Base-by-base conservation (phyloP, 2,797 vertebrate species). In the Scomberomorus guttatus region DNA sequence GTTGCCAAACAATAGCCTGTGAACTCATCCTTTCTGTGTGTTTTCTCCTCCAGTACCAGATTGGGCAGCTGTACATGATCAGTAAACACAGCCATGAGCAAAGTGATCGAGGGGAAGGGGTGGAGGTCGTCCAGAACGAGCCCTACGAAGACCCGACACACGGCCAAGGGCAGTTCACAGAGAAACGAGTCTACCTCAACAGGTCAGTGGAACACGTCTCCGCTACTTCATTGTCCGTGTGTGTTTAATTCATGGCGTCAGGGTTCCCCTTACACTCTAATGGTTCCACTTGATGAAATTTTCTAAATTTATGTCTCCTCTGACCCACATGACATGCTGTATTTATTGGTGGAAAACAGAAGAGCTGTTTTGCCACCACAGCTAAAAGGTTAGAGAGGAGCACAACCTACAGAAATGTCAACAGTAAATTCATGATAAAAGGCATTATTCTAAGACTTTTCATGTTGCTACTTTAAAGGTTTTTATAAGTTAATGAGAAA, bases 11-110 rank as follows among this genome's bases (percentile, higher is more conserved):
- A 12, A 1, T 8, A 9, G n/a, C n/a, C 13, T 55, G 2, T 83
- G 11, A 74, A 25, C 22, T 17, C 11, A 4, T 54, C 22, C 39
- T 64, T 42, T 77, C 6, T 65, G 1, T 69, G 29, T 60, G 39
- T 32, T 87, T 72, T 65, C 3, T 80, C 37, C 62, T 84, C 9
- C 89, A 99, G 98, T 99, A 99, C 94, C 96, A 95, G 89, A 97
- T 99, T 27, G 98, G 98, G 46, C 98, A 99, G 93, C 96, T 99
- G 89, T 99, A 99, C 90, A 99, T 99, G 98, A 99, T 99, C 95
- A 99, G 98, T 92, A 99, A 99, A 83, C 98, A 99, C 89, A 99
- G 98, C 91, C 97, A 98, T 5, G 98, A 99, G 88, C 98, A 99
- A 94, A 99, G 98, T 1, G 97, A 99, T 72, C 95, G 96, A 63